Evolutionary conservation across 2,113 vertebrate genomes (phyloP), one percentile per base, ranked within the genome.

Genomic region (Caloenas nicobarica): DNA sequence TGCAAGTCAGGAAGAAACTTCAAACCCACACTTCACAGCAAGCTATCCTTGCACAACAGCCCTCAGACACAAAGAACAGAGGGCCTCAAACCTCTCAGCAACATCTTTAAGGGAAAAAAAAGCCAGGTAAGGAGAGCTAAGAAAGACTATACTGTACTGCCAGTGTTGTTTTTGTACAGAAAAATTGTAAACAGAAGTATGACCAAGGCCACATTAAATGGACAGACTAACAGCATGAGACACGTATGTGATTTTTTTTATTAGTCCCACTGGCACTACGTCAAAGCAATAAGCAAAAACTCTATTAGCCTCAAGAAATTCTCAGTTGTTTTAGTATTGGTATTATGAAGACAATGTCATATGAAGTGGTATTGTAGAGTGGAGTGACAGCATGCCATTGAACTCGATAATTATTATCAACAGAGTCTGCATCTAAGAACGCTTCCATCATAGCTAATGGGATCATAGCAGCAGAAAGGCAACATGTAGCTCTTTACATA

Each of bases 361-460:
- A 72, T 21, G 38, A 86, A 81, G 31, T 56, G 13, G 16, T 79
- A 11, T 5, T 82, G 29, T 23, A n/a, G 22, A 76, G 38, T n/a
- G 28, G 24, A 71, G 11, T 25, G 13, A 46, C n/a, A 51, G 0
- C 0, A 0, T 80, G 24, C 13, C 48, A 44, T 14, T 76, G 48
- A 90, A 19, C 13, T 73, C 64, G 58, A 13, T 66, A 72, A 48
- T 70, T 89, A 36, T 61, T 77, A 34, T 80, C n/a, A 61, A 25
- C 3, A 4, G 3, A 42, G 8, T 15, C 16, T 73, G 22, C n/a
- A 77, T 62, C 36, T 65, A 62, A 69, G 57, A 87, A 54, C 5
- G 14, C 1, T 76, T 7, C 34, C 36, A 34, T 34, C 25, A 87
- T n/a, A 80, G 7, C 7, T 70, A 60, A 54, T n/a, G 19, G 74